Base-by-base conservation (phyloP, 1,140 invertebrate species). In the Ceratosolen solmsi region DNA sequence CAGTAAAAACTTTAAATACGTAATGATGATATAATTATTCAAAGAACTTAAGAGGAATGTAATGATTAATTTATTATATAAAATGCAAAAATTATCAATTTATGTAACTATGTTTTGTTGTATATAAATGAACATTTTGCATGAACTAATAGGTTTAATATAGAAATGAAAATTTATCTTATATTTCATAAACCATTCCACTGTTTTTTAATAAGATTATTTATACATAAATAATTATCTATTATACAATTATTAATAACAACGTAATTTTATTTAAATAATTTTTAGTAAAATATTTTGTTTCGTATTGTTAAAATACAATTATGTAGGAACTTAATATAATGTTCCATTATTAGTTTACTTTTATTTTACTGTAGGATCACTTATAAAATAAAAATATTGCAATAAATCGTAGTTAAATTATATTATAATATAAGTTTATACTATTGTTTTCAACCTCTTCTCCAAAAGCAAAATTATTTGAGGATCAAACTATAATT, bases 141-240 rank as follows among this genome's bases (percentile, higher is more conserved):
- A 17, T 27, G 60, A 20, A 63, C 27, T 17, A 33, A 63, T 9
- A 33, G 41, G 41, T 46, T 46, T 7, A 27, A n/a, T 72, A 46
- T 9, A 51, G n/a, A 51, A 72, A 46, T 72, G 70, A 72, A 49
- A 72, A 22, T 33, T 73, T 56, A 1, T 0, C 15, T 73, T 73
- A 51, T 51, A 72, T 20, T 73, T 30, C 17, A 73, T 73, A 13
- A 56, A 72, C 51, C n/a, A 72, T 72, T 49, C 15, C 22, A 72
- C 13, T 58, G 11, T 58, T 15, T 75, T 75, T 58, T 56, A 58
- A 58, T 75, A 58, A 46, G 46, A 54, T 79, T 41, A 79, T 79
- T 70, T 22, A 71, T 71, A 71, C 46, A 79, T 60, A 72, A 79
- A 79, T 54, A 38, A 79, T n/a, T 71, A 36, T 79, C 77, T 58